Conservation (phyloP, 2,113 vertebrate genomes). For the Chelonoidis abingdonii region DNA sequence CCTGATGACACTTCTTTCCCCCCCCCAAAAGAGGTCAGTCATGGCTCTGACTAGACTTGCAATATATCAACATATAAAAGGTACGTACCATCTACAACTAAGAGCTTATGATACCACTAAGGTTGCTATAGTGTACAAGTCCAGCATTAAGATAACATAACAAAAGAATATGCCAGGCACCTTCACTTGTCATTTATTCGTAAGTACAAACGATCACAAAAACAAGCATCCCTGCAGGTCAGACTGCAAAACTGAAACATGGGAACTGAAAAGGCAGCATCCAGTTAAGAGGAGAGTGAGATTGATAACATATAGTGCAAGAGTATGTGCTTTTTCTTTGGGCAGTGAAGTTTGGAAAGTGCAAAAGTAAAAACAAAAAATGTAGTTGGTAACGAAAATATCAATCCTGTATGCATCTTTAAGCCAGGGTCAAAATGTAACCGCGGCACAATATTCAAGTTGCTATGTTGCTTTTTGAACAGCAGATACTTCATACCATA, state of each 20-base stretch:
- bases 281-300: neutral
- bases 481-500: neutral
- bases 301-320: neutral
- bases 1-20: neutral
- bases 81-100: neutral
- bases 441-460: neutral
- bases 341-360: neutral
- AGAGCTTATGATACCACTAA: neutral
- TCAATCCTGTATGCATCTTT: neutral
- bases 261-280: neutral
- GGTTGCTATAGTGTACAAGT: neutral
- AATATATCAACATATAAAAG: no score
- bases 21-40: neutral
- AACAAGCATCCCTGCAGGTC: neutral
- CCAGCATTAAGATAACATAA: neutral
- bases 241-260: neutral
- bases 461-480: neutral
- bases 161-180: neutral
- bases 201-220: accelerated
- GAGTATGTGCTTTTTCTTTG: neutral
- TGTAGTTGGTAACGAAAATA: neutral
- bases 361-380: neutral
- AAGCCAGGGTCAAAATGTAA: neutral
- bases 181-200: neutral
- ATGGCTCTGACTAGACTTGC: no score